A percentile compares a stretch with the other conserved stretches of the same genome.
phyloP scores from a whole-genome alignment of 2,797 vertebrate species.

The Tapirus indicus region DNA sequence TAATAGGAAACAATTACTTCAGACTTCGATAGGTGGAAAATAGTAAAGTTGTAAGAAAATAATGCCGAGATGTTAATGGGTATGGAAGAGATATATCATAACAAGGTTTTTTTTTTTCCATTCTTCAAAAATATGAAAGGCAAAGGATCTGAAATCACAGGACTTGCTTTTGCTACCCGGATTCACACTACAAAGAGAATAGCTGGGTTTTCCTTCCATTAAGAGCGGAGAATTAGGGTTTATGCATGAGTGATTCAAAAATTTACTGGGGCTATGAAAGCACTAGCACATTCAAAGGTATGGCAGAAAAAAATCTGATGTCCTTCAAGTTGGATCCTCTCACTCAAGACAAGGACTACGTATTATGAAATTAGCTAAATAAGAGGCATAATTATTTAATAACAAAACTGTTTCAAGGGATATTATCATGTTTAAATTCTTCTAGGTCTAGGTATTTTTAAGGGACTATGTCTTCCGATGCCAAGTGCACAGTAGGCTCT shows the following conservation, averaged over 20 bases:
- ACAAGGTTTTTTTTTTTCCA: background rate
- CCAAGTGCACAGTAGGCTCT: background rate
- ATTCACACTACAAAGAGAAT: background rate
- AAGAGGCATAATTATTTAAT: background rate
- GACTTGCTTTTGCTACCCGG: background rate
- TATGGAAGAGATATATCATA: background rate
- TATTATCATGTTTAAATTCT: background rate
- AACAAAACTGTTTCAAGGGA: background rate
- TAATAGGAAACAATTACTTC: background rate
- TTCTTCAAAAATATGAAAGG: background rate
- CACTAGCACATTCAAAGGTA: background rate
- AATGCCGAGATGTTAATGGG: background rate
- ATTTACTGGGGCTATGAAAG: background rate
- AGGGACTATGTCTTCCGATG: background rate
- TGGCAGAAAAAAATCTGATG: background rate
- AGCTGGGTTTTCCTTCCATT: background rate
- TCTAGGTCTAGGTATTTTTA: background rate
- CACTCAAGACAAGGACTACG: background rate
- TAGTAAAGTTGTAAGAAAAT: background rate
- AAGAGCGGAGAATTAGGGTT: background rate
- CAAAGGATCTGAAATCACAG: background rate
- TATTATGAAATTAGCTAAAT: conserved; percentile 10
- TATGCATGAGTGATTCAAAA: background rate
- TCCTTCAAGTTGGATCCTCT: background rate
- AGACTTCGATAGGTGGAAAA: background rate